Conservation (phyloP, 2,113 vertebrate genomes). For the Leiothrix lutea region DNA sequence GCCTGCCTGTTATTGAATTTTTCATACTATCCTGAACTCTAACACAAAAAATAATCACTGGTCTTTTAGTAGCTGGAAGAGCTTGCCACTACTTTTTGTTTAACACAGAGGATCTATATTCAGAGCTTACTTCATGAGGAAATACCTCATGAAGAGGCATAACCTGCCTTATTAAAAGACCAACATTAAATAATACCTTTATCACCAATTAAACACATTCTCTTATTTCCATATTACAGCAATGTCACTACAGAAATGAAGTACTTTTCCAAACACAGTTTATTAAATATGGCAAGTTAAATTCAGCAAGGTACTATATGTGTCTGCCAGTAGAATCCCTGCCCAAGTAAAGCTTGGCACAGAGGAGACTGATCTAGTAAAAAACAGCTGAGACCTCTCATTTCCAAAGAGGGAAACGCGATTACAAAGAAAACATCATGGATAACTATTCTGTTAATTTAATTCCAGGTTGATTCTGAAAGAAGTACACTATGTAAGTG, state of each 20-base stretch:
- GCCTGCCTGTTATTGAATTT: not conserved
- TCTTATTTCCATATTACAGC: not conserved
- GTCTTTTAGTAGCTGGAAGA: not conserved
- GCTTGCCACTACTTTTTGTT: not conserved
- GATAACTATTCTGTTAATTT: not conserved
- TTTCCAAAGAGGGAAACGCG: not conserved
- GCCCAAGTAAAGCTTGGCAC: not conserved
- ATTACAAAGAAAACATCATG: not conserved
- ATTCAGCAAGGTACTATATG: not conserved
- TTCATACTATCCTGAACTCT: not conserved
- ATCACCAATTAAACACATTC: not conserved
- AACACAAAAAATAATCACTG: not conserved
- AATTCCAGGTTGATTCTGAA: not conserved
- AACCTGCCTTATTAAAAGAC: not conserved
- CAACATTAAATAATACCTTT: not conserved
- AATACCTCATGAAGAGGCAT: not conserved
- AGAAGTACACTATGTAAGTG: not conserved
- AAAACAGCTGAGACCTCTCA: not conserved
- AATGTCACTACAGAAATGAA: not conserved
- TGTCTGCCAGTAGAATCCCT: not conserved
- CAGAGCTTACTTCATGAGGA: not conserved
- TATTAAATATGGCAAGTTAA: not conserved
- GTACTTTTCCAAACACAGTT: not conserved
- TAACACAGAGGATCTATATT: not conserved
- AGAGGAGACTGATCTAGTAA: not conserved